phyloP scores from a whole-genome alignment of 1,140 invertebrate species.

The Drosophila nebulosa region DNA sequence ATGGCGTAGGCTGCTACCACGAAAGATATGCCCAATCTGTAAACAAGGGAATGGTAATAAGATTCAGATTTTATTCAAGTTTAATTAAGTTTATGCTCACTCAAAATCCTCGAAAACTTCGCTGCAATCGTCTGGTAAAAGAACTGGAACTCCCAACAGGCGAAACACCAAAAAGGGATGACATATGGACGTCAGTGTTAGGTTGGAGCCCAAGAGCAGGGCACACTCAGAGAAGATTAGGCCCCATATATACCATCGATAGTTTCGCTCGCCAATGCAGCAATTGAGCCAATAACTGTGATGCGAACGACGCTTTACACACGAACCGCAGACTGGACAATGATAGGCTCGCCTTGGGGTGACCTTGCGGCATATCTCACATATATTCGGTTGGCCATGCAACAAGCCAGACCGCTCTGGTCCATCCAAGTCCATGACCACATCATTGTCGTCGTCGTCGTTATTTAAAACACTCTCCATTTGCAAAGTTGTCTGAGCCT shows the following conservation, averaged over 20 bases:
- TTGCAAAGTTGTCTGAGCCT: slow-evolving; percentile 50
- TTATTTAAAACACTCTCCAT: slow-evolving; percentile 51
- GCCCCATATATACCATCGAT: slow-evolving; percentile 78
- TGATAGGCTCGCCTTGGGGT: slow-evolving; percentile 63
- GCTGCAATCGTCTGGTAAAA: slow-evolving; percentile 82
- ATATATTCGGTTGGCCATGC: slow-evolving; percentile 63
- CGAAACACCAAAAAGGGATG: slow-evolving; percentile 81
- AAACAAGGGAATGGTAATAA: not conserved
- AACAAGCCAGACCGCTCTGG: slow-evolving; percentile 37
- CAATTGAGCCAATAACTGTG: slow-evolving; percentile 82
- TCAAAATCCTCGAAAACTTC: slow-evolving; percentile 81
- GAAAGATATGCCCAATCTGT: slow-evolving; percentile 66
- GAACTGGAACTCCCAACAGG: slow-evolving; percentile 62
- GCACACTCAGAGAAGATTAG: slow-evolving; percentile 62
- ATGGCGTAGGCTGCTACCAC: slow-evolving; percentile 68
- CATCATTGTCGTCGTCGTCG: slow-evolving; percentile 22
- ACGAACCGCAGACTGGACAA: slow-evolving; percentile 68
- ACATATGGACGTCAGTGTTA: slow-evolving; percentile 81
- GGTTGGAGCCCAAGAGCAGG: slow-evolving; percentile 78
- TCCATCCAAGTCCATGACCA: slow-evolving; percentile 17
- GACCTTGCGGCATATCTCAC: slow-evolving; percentile 66
- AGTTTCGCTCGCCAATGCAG: slow-evolving; percentile 82
- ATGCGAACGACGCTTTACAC: slow-evolving; percentile 71
- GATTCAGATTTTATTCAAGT: not conserved
- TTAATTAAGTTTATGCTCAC: slow-evolving; percentile 49